Percentiles rank a stretch among this genome's conserved stretches.
phyloP scores from a whole-genome alignment of 2,113 vertebrate genomes.

The mouse (Mus musculus) region DNA sequence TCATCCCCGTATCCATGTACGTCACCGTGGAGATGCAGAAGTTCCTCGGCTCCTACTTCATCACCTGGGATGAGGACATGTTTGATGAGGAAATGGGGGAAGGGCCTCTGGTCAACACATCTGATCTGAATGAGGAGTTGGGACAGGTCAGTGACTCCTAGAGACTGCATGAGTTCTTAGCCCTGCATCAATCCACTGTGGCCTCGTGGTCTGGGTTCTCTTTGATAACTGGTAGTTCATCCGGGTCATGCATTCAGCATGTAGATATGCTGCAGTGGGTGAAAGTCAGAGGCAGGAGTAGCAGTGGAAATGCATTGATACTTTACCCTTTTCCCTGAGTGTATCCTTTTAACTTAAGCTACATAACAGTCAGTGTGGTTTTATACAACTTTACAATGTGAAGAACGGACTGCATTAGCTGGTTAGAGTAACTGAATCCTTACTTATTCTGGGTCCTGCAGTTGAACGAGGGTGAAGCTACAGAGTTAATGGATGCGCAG shows the following conservation, averaged over 20 bases:
- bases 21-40: constrained; percentile 99
- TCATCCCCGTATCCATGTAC: constrained; percentile 99
- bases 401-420: accelerated
- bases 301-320: background rate
- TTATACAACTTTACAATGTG: background rate
- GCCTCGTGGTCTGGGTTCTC: background rate
- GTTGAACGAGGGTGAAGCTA: accelerated
- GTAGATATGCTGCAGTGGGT: no score
- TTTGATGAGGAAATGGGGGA: constrained; percentile 94
- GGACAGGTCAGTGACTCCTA: constrained; percentile 91
- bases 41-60: constrained; percentile 98
- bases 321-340: no score
- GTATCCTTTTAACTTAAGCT: background rate
- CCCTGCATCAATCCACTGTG: background rate
- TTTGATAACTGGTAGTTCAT: accelerated
- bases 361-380: accelerated
- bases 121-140: constrained; percentile 98
- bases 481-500: background rate
- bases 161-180: accelerated
- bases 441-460: accelerated
- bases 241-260: accelerated
- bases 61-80: constrained; percentile 99
- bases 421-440: accelerated
- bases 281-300: accelerated
- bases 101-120: constrained; percentile 97